phyloP scores from a whole-genome alignment of 2,888 invertebrate species.

The Tachina fera region DNA sequence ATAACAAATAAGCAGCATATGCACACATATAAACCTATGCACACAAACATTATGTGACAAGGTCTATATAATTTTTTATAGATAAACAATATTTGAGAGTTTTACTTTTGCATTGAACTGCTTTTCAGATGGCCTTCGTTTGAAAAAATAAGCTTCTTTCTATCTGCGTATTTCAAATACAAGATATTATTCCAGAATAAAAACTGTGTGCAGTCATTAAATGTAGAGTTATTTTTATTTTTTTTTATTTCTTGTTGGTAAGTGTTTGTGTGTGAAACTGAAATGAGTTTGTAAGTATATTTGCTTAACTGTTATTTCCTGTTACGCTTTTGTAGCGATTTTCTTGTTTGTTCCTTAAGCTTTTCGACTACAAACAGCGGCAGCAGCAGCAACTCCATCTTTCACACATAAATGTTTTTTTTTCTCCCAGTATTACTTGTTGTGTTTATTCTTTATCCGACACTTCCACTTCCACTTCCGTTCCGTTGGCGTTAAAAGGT shows the following conservation, averaged over 20 bases:
- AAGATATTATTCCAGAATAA: slow-evolving; percentile 5
- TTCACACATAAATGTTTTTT: slow-evolving; percentile 4
- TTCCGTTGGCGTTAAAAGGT: slow-evolving; percentile 53
- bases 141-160: neutral
- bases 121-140: neutral
- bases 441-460: slow-evolving; percentile 57
- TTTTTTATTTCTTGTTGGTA: neutral
- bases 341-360: slow-evolving; percentile 53
- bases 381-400: slow-evolving; percentile 6
- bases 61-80: neutral
- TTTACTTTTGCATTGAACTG: neutral
- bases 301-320: slow-evolving; percentile 68
- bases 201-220: neutral
- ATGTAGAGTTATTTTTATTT: slow-evolving; percentile 3
- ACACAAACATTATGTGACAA: neutral
- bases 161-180: neutral
- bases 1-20: neutral
- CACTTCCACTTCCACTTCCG: slow-evolving; percentile 60
- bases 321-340: slow-evolving; percentile 53
- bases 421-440: neutral
- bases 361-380: slow-evolving; percentile 2
- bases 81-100: neutral
- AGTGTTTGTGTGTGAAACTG: slow-evolving; percentile 10
- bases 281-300: slow-evolving; percentile 52
- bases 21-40: too few relatives aligned